Evolutionary conservation across 2,113 vertebrate genomes (phyloP).

Genomic region (Microcebus murinus): DNA sequence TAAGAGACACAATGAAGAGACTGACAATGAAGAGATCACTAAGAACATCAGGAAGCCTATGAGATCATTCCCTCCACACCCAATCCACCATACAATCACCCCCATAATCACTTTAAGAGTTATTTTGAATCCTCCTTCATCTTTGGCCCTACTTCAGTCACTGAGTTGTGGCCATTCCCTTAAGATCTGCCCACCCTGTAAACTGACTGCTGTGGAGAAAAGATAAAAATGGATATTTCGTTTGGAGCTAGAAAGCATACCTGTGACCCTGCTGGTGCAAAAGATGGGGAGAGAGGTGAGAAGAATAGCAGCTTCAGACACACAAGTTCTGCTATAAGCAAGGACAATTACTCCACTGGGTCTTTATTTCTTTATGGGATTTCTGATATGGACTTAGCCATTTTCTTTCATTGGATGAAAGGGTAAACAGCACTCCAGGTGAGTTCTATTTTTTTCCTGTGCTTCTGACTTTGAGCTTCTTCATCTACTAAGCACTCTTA

Average conservation of each 20-base stretch:
- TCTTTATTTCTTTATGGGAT: background rate
- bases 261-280: background rate
- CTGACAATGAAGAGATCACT: background rate
- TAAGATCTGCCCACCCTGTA: background rate
- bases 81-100: background rate
- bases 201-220: background rate
- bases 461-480: conserved; percentile 6
- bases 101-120: background rate
- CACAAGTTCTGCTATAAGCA: background rate
- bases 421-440: background rate
- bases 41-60: background rate
- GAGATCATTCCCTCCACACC: background rate
- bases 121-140: conserved; percentile 11
- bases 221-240: background rate
- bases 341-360: background rate
- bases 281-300: background rate
- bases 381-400: background rate
- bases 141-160: background rate
- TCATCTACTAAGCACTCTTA: background rate
- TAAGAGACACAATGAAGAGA: background rate
- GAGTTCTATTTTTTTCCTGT: conserved; percentile 24
- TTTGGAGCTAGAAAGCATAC: background rate
- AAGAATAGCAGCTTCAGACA: background rate
- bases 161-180: background rate
- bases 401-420: conserved; percentile 53